Evolutionary conservation across 2,113 vertebrate genomes (phyloP), one percentile per base, ranked within the genome.

Genomic region (Aptenodytes forsteri): DNA sequence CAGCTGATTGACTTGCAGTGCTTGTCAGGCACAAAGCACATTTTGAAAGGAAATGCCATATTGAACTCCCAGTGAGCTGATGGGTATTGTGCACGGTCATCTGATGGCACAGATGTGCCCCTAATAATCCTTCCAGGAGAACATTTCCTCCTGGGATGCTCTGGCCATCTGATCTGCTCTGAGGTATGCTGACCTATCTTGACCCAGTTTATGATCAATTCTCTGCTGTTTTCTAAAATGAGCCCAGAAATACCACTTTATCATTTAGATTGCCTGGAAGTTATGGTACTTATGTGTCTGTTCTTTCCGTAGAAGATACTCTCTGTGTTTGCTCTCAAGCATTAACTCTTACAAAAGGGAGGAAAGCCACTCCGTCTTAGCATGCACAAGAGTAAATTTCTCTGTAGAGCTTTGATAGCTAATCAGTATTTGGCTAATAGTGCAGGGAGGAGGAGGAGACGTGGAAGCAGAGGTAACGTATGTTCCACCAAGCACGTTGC

Each of bases 131-230:
- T 96, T 97, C 94, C 87, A 95, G 87, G 78, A 95, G 96, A 69
- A 75, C 7, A 5, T 94, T 97, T 97, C 93, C 95, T 96, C 95
- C 87, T 88, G 95, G 94, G 97, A 97, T 87, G 67, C 82, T 93
- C 84, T 75, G 94, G 96, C 94, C 94, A 96, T 96, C 96, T 95
- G 96, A 96, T 96, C 96, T 95, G 79, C 94, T 95, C 93, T 80
- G 95, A 96, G 91, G 87, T 97, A 97, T 94, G 71, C 71, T 95
- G 95, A 96, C 93, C 94, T 97, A 47, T 96, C 84, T 90, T 94
- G 95, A 97, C 93, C 94, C 96, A 96, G 87, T 97, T 97, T 97
- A 94, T 95, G 96, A 95, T 96, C 94, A 96, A 62, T 95, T 97
- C 84, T 91, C 46, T 54, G 78, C 71, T 69, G 36, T 87, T 94